phyloP scores from a whole-genome alignment of 2,113 vertebrate species.

The Trochalopteron elliotii region DNA sequence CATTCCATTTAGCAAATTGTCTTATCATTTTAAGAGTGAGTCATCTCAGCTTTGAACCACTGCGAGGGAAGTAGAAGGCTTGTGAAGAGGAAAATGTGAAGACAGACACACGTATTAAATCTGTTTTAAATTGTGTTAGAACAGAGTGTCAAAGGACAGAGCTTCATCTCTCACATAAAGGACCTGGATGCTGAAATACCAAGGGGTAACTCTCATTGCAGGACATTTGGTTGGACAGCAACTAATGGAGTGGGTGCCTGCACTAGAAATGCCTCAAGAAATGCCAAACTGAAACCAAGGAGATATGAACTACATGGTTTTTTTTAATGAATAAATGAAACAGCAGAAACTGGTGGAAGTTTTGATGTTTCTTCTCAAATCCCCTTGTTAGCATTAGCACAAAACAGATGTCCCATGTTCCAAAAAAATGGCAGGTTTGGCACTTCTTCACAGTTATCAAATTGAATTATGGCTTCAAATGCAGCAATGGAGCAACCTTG shows the following conservation, averaged over 20 bases:
- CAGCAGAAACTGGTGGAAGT: neutral
- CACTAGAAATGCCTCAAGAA: neutral
- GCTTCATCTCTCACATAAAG: neutral
- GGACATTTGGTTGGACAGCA: neutral
- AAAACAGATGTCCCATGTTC: conserved; percentile 71
- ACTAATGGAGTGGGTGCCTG: neutral
- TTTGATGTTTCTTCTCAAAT: conserved; percentile 6
- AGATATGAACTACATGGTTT: neutral
- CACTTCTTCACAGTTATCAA: conserved; percentile 56
- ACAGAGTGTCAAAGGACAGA: neutral
- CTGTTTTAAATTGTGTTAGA: neutral
- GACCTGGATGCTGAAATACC: neutral
- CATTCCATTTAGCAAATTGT: conserved; percentile 17
- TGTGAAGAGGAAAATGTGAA: neutral
- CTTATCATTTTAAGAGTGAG: neutral
- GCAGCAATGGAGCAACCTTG: conserved; percentile 73
- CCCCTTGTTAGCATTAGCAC: conserved; percentile 37
- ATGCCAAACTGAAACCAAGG: neutral
- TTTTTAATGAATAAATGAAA: neutral
- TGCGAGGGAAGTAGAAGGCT: neutral
- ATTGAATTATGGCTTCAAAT: conserved; percentile 75
- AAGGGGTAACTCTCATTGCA: neutral
- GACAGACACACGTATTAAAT: neutral
- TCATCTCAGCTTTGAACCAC: conserved; percentile 7
- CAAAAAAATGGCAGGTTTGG: conserved; percentile 67